Conservation (phyloP, 2,888 invertebrate species). For the Antheraea yamamai region DNA sequence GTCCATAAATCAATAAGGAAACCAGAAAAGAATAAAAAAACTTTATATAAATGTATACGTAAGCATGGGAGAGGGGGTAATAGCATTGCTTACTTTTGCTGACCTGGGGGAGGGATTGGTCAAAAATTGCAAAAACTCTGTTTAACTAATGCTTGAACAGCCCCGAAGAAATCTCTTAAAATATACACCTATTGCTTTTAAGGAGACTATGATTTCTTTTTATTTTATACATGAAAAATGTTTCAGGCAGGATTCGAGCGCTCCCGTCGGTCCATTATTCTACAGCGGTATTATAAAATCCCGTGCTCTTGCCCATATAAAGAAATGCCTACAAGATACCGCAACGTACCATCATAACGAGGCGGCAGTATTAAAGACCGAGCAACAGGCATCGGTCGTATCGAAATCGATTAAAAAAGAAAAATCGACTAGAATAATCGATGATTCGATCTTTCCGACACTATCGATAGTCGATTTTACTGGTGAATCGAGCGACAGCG, state of each 20-base stretch:
- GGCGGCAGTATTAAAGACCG: conserved; percentile 39
- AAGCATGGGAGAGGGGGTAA: no score
- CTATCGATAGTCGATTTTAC: conserved; percentile 57
- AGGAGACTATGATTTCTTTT: neutral
- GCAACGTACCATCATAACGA: conserved; percentile 56
- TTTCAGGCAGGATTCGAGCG: conserved; percentile 40
- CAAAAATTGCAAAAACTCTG: no score
- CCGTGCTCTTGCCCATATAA: conserved; percentile 57
- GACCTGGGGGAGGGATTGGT: no score
- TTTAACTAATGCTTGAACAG: no score
- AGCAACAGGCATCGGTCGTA: conserved; percentile 26
- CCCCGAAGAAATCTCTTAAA: neutral
- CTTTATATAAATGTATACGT: no score
- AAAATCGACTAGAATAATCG: conserved; percentile 27
- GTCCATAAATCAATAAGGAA: no score
- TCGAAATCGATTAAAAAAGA: conserved; percentile 28
- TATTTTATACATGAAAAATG: neutral
- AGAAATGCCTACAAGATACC: conserved; percentile 59
- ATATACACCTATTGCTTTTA: neutral
- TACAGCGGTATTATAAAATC: conserved; percentile 73
- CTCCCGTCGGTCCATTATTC: conserved; percentile 69
- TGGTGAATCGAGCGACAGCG: conserved; percentile 46
- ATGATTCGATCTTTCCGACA: conserved; percentile 46
- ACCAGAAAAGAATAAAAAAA: no score
- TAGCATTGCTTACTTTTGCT: no score